A percentile compares a stretch with the other conserved stretches of the same genome.
Evolutionary conservation across 2,888 invertebrate species (phyloP).

Genomic region (Sminthurinus aureus): DNA sequence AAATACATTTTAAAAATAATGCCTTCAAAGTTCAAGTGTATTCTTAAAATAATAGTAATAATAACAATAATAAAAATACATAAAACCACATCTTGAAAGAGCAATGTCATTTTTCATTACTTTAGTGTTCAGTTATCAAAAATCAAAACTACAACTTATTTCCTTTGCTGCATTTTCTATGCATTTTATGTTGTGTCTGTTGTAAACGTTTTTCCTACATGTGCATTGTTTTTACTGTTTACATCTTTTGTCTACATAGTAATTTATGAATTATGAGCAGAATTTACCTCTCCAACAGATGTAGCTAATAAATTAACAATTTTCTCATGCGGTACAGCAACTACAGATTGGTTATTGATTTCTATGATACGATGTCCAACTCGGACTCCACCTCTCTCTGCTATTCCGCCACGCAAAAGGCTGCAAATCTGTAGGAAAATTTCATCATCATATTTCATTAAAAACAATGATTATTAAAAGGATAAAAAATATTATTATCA

Average conservation of each 20-base stretch:
- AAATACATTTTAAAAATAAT: not conserved
- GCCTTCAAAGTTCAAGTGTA: not conserved
- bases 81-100: no score
- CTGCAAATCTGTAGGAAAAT: slow-evolving; percentile 84
- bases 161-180: no score
- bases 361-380: slow-evolving; percentile 99
- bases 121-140: no score
- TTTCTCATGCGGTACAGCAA: slow-evolving; percentile 99
- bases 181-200: no score
- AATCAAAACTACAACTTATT: no score
- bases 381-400: slow-evolving; percentile 97
- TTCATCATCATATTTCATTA: not conserved
- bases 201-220: no score
- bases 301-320: slow-evolving; percentile 99
- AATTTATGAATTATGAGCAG: no score
- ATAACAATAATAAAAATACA: not conserved
- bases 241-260: no score
- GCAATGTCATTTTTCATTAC: not conserved
- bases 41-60: not conserved
- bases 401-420: slow-evolving; percentile 96
- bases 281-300: slow-evolving; percentile 94
- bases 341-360: slow-evolving; percentile 99
- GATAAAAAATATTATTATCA: no score
- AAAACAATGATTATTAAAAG: not conserved
- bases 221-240: no score